A percentile compares a stretch with the other conserved stretches of the same genome.
These are phyloP conservation scores for Hippopotamus amphibius DNA, from an alignment of 2,113 vertebrate species.

Conservation along the genomic window DNA sequence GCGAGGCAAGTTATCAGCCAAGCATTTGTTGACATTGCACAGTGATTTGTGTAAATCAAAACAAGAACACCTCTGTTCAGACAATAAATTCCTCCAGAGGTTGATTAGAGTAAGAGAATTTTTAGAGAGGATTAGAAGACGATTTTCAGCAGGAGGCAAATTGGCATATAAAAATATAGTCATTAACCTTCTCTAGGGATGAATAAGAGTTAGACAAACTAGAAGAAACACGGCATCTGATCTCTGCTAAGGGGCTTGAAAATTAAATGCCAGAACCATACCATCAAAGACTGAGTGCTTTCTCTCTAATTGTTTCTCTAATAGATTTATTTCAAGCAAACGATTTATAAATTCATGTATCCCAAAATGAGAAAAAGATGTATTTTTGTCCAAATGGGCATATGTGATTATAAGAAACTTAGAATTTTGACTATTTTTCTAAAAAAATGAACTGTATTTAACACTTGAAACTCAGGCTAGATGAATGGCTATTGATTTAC, in stretches of 20 bases:
- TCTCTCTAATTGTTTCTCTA: slow-evolving; percentile 42
- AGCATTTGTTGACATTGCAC: slow-evolving; percentile 52
- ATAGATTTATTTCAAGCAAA: slow-evolving; percentile 39
- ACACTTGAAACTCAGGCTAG: background rate
- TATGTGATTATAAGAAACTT: slow-evolving; percentile 18
- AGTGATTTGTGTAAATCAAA: slow-evolving; percentile 78
- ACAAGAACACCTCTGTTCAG: slow-evolving; percentile 79
- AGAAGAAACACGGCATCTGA: slow-evolving; percentile 25
- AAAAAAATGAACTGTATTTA: slow-evolving; percentile 9
- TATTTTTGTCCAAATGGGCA: background rate
- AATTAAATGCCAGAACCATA: slow-evolving; percentile 57
- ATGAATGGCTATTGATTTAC: background rate
- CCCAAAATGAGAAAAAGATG: background rate
- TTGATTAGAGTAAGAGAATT: slow-evolving; percentile 82
- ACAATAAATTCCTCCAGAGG: slow-evolving; percentile 72
- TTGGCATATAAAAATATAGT: slow-evolving; percentile 62
- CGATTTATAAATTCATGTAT: background rate
- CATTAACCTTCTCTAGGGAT: slow-evolving; percentile 66
- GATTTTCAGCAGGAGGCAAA: slow-evolving; percentile 67
- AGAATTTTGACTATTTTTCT: background rate
- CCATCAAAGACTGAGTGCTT: slow-evolving; percentile 7
- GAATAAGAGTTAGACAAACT: slow-evolving; percentile 12
- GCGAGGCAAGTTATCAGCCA: slow-evolving; percentile 65
- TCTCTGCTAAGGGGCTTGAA: slow-evolving; percentile 49
- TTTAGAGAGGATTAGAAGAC: slow-evolving; percentile 69